These are phyloP conservation scores for Esox niger DNA, from an alignment of 2,113 vertebrate genomes.

Conservation along the genomic window DNA sequence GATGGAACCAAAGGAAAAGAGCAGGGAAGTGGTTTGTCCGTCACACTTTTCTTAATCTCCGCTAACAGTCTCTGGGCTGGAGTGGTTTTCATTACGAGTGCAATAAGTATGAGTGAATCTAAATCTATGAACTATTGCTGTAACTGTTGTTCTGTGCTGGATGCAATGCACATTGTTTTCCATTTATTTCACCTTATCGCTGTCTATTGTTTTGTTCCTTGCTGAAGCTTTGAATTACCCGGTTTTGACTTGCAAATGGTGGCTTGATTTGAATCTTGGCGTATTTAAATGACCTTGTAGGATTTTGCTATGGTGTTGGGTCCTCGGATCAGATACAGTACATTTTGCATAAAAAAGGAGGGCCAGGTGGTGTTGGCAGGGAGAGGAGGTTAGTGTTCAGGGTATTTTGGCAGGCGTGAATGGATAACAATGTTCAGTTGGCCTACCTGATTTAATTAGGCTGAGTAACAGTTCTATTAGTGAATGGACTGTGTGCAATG, in stretches of 20 bases:
- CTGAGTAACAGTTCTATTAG: too few relatives aligned
- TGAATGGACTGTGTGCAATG: too few relatives aligned
- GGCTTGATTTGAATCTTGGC: conserved; percentile 9
- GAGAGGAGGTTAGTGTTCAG: neutral
- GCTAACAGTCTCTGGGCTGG: too few relatives aligned
- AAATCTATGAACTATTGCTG: too few relatives aligned
- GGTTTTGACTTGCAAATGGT: conserved; percentile 16
- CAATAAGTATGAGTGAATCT: too few relatives aligned
- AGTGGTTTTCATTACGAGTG: too few relatives aligned
- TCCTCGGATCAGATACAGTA: neutral
- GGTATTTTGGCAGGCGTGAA: neutral
- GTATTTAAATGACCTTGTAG: neutral
- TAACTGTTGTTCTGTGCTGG: conserved; percentile 27
- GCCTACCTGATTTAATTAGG: neutral
- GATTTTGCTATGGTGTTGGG: neutral
- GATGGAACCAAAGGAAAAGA: neutral
- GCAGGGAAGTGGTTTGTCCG: too few relatives aligned
- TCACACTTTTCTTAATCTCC: too few relatives aligned
- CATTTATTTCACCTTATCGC: conserved; percentile 9
- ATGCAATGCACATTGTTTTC: conserved; percentile 21
- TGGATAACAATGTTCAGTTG: neutral
- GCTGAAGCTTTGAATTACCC: neutral
- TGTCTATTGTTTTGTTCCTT: neutral
- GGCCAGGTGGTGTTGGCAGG: neutral
- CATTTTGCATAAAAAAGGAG: neutral